phyloP scores from a whole-genome alignment of 2,888 invertebrate genomes.

The Syritta pipiens region DNA sequence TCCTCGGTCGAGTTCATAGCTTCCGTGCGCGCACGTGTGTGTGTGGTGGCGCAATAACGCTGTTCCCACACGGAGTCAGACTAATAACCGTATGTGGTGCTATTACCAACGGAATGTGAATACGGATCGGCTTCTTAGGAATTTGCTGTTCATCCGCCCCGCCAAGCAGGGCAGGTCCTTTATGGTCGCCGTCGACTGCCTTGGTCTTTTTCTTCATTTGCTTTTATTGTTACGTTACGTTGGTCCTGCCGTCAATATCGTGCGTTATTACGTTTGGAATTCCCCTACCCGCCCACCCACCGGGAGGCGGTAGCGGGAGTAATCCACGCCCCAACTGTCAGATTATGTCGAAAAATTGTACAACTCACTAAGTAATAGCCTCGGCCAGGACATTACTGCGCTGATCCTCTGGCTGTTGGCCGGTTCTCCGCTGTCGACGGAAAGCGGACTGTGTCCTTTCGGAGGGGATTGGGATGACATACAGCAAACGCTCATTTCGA shows the following conservation, averaged over 20 bases:
- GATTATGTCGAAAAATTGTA: constrained; percentile 66
- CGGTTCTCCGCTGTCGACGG: no score
- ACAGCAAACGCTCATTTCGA: constrained; percentile 33
- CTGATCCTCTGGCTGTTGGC: constrained; percentile 59
- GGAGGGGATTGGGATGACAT: neutral
- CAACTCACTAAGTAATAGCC: constrained; percentile 62
- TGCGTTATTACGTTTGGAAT: constrained; percentile 52
- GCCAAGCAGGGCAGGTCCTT: constrained; percentile 54
- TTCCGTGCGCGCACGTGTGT: neutral
- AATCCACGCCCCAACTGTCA: constrained; percentile 62
- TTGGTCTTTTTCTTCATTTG: neutral
- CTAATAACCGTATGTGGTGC: constrained; percentile 56
- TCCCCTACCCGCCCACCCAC: neutral
- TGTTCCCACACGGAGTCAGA: constrained; percentile 60
- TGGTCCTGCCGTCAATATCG: constrained; percentile 37
- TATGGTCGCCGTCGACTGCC: constrained; percentile 20
- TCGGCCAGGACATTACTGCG: constrained; percentile 53
- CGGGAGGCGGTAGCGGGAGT: constrained; percentile 3
- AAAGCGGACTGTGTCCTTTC: constrained; percentile 41
- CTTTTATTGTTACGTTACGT: constrained; percentile 55
- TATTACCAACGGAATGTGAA: constrained; percentile 61
- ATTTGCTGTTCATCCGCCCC: constrained; percentile 34
- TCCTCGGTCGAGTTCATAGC: constrained; percentile 41
- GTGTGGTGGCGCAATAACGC: constrained; percentile 49
- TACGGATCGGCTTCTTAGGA: constrained; percentile 60